phyloP scores from a whole-genome alignment of 2,888 invertebrate species.

The Operophtera brumata region DNA sequence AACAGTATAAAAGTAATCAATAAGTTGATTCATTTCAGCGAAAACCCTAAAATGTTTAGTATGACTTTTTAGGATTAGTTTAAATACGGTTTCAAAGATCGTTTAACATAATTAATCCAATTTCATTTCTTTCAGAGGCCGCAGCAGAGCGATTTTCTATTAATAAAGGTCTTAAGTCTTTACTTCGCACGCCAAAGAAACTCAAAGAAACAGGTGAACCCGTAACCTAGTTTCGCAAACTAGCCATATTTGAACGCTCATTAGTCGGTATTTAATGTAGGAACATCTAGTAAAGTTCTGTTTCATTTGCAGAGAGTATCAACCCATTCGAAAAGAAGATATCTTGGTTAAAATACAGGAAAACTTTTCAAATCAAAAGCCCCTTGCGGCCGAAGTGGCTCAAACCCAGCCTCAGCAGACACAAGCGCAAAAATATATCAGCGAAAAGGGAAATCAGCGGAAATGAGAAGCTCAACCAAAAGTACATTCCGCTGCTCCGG shows the following conservation, averaged over 20 bases:
- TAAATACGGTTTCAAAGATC: neutral
- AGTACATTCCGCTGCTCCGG: slow-evolving; percentile 67
- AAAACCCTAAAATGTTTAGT: too few relatives aligned
- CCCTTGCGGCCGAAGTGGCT: slow-evolving; percentile 59
- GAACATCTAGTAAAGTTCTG: neutral
- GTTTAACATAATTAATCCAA: slow-evolving; percentile 3
- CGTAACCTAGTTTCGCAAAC: slow-evolving; percentile 9
- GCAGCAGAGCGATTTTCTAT: slow-evolving; percentile 38
- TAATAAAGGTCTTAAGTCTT: slow-evolving; percentile 33
- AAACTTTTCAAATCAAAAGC: slow-evolving; percentile 55
- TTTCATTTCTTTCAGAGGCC: slow-evolving; percentile 37
- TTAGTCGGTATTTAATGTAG: slow-evolving; percentile 6
- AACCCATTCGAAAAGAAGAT: slow-evolving; percentile 35
- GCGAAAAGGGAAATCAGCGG: slow-evolving; percentile 55
- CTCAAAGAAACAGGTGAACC: slow-evolving; percentile 40
- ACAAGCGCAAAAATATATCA: slow-evolving; percentile 51
- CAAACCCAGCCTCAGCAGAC: slow-evolving; percentile 44
- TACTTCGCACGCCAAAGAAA: slow-evolving; percentile 33
- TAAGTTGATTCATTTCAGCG: too few relatives aligned
- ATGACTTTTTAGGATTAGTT: neutral
- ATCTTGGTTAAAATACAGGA: slow-evolving; percentile 54
- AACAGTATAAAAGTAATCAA: too few relatives aligned
- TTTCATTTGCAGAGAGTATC: slow-evolving; percentile 39
- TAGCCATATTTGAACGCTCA: slow-evolving; percentile 5
- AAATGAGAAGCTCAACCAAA: slow-evolving; percentile 55